Evolutionary conservation across 2,888 invertebrate genomes (phyloP).

Genomic region (Agonopterix alstromeriana): DNA sequence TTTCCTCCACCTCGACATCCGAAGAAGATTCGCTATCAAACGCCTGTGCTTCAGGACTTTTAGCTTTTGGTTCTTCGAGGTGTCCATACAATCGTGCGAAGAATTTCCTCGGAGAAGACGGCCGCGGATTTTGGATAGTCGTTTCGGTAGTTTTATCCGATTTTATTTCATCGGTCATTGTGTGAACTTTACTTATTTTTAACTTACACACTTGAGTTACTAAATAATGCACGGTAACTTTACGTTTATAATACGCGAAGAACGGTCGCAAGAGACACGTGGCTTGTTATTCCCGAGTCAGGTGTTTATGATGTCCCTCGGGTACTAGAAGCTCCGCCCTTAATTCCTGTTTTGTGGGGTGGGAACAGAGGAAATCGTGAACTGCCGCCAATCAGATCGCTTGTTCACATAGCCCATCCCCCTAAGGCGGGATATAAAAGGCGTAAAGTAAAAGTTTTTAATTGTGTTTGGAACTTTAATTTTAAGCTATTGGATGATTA

Average conservation of each 20-base stretch:
- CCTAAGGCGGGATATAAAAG: slow-evolving; percentile 29
- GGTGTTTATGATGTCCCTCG: slow-evolving; percentile 39
- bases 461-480: too few relatives aligned
- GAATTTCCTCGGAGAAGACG: slow-evolving; percentile 88
- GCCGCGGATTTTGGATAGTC: slow-evolving; percentile 57
- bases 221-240: background rate
- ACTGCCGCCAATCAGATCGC: slow-evolving; percentile 36
- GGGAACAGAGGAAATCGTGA: slow-evolving; percentile 34
- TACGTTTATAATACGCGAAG: background rate
- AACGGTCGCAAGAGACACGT: slow-evolving; percentile 33
- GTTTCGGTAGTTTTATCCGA: slow-evolving; percentile 26
- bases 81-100: slow-evolving; percentile 89
- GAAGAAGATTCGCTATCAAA: slow-evolving; percentile 63
- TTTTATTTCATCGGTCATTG: slow-evolving; percentile 30
- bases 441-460: too few relatives aligned
- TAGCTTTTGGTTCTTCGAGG: slow-evolving; percentile 70
- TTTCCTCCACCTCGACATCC: slow-evolving; percentile 59
- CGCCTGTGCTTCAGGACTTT: slow-evolving; percentile 18
- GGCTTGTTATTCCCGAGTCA: slow-evolving; percentile 45
- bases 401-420: slow-evolving; percentile 26
- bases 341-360: slow-evolving; percentile 27
- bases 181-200: background rate
- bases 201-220: background rate
- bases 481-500: too few relatives aligned
- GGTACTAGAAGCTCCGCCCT: slow-evolving; percentile 38